Conservation (phyloP, 2,797 vertebrate genomes). For the Tauraco hartlaubi region DNA sequence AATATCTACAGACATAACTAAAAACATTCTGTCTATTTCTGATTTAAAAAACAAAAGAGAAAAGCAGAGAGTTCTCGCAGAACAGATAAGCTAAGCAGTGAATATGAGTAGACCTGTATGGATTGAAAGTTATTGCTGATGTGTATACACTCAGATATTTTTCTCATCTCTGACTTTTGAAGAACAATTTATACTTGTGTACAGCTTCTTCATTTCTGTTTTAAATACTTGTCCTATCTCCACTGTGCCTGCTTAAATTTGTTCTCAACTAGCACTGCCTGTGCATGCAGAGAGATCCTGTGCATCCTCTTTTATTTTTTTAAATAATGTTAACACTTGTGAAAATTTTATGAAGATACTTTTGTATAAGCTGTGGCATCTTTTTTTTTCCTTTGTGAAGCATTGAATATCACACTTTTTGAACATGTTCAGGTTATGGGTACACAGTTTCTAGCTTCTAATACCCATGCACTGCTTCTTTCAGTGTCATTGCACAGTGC, state of each 20-base stretch:
- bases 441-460: slow-evolving; percentile 74
- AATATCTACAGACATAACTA: slow-evolving; percentile 62
- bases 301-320: slow-evolving; percentile 94
- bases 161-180: slow-evolving; percentile 74
- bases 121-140: slow-evolving; percentile 62
- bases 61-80: slow-evolving; percentile 65
- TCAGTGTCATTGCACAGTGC: slow-evolving; percentile 80
- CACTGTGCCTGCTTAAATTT: slow-evolving; percentile 91
- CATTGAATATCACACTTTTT: slow-evolving; percentile 77
- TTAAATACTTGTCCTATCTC: slow-evolving; percentile 75
- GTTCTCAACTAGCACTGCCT: slow-evolving; percentile 94
- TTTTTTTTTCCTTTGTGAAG: slow-evolving; percentile 79
- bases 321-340: slow-evolving; percentile 93
- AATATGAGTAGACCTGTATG: slow-evolving; percentile 74
- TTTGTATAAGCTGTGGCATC: slow-evolving; percentile 86
- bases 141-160: slow-evolving; percentile 70
- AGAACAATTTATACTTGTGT: slow-evolving; percentile 72
- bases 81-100: slow-evolving; percentile 79
- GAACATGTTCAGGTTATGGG: slow-evolving; percentile 78
- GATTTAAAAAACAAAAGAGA: slow-evolving; percentile 10
- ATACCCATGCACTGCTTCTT: slow-evolving; percentile 77
- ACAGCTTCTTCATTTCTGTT: slow-evolving; percentile 78
- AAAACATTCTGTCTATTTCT: slow-evolving; percentile 62
- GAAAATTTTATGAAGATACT: slow-evolving; percentile 90
- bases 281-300: slow-evolving; percentile 90